Percentiles rank a stretch among this genome's conserved stretches.
Evolutionary conservation across 2,888 invertebrate genomes (phyloP).

Genomic region (Agrenia bidenticulata): DNA sequence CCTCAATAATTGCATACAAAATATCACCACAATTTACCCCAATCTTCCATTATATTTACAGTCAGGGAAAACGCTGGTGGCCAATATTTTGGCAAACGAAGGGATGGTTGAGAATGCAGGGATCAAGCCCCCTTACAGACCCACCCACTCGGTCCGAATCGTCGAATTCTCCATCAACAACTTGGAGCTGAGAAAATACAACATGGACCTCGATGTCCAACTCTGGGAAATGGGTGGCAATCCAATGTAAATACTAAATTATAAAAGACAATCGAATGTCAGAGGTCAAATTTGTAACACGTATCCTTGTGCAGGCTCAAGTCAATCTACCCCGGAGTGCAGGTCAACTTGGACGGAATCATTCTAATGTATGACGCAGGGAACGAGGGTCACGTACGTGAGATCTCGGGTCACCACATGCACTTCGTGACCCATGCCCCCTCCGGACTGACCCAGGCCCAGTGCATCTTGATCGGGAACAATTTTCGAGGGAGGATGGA

Average conservation of each 20-base stretch:
- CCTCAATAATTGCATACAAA: not conserved
- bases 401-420: slow-evolving; percentile 49
- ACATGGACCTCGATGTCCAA: slow-evolving; percentile 46
- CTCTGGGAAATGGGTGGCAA: slow-evolving; percentile 53
- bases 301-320: slow-evolving; percentile 37
- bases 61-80: slow-evolving; percentile 48
- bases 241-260: slow-evolving; percentile 36
- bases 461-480: slow-evolving; percentile 49
- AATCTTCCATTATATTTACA: slow-evolving; percentile 15
- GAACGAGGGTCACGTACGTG: slow-evolving; percentile 45
- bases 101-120: slow-evolving; percentile 38
- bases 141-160: slow-evolving; percentile 50
- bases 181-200: slow-evolving; percentile 45
- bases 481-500: slow-evolving; percentile 46
- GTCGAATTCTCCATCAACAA: slow-evolving; percentile 44
- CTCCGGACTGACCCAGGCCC: slow-evolving; percentile 36
- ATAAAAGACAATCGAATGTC: not conserved
- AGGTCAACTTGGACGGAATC: slow-evolving; percentile 48
- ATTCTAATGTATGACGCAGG: slow-evolving; percentile 47
- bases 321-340: slow-evolving; percentile 48
- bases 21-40: too few relatives aligned
- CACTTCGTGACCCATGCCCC: slow-evolving; percentile 50
- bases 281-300: not conserved
- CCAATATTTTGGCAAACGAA: slow-evolving; percentile 49
- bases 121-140: slow-evolving; percentile 44